phyloP scores from a whole-genome alignment of 2,888 invertebrate genomes.

The Zaprionus bogoriensis region DNA sequence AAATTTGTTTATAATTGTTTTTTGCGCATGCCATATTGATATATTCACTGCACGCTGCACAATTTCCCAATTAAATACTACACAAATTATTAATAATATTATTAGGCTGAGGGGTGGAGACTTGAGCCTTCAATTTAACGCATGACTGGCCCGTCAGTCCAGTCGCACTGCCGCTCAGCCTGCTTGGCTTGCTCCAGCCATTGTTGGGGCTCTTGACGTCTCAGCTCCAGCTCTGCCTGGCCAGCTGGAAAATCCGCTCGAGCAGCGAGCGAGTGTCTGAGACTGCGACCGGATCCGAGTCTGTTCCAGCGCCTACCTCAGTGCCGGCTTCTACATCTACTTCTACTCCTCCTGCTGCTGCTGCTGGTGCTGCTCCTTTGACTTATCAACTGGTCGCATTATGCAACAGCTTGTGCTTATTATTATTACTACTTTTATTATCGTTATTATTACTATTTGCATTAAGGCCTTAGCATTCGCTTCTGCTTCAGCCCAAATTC shows the following conservation, averaged over 20 bases:
- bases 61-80: neutral
- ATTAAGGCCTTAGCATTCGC: conserved; percentile 6
- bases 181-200: conserved; percentile 1
- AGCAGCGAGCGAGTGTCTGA: neutral
- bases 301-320: too few species aligned
- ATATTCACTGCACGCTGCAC: neutral
- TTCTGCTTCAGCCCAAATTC: too few species aligned
- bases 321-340: too few species aligned
- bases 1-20: too few species aligned
- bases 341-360: neutral
- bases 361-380: neutral
- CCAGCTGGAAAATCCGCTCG: conserved; percentile 66
- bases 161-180: too few species aligned
- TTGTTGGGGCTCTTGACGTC: conserved; percentile 12
- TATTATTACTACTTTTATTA: conserved; percentile 6
- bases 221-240: conserved; percentile 15
- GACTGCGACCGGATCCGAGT: too few species aligned
- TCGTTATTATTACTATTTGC: conserved; percentile 33
- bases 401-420: conserved; percentile 47
- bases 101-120: too few species aligned
- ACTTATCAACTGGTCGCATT: conserved; percentile 25
- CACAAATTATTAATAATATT: too few species aligned
- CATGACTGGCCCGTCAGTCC: conserved; percentile 24
- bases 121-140: conserved; percentile 42
- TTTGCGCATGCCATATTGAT: too few species aligned